Evolutionary conservation across 53 echinoderm and acorn worm genomes (phyloP).

Genomic region (Henricia sp.): DNA sequence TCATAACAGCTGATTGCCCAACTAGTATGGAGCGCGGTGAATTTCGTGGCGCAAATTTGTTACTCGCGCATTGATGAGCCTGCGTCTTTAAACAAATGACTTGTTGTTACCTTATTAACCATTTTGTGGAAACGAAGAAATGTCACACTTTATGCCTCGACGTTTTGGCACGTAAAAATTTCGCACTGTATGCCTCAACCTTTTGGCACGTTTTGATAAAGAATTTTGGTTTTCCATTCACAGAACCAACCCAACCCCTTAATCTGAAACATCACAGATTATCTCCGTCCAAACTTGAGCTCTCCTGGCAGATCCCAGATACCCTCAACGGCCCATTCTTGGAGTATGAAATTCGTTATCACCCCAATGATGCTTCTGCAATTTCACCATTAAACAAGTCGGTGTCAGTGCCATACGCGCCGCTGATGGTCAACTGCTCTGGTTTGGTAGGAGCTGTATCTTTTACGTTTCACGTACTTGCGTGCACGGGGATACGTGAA

Average conservation of each 20-base stretch:
- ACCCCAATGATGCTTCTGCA: not conserved
- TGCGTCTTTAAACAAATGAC: too few relatives aligned
- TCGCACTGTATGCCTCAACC: too few relatives aligned
- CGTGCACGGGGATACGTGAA: not conserved
- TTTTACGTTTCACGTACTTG: conserved; percentile 21
- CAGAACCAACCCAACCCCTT: conserved; percentile 22
- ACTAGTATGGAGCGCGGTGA: too few relatives aligned
- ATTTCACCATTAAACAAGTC: not conserved
- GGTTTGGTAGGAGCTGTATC: not conserved
- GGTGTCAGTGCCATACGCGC: not conserved
- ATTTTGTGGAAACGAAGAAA: too few relatives aligned
- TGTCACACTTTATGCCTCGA: too few relatives aligned
- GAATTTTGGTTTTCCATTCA: not conserved
- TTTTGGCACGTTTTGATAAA: too few relatives aligned
- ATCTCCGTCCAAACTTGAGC: not conserved
- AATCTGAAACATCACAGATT: not conserved
- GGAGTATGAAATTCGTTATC: not conserved
- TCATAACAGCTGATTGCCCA: too few relatives aligned
- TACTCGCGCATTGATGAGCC: too few relatives aligned
- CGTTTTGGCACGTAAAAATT: too few relatives aligned
- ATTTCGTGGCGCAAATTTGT: too few relatives aligned
- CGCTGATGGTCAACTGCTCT: conserved; percentile 23
- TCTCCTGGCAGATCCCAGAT: conserved; percentile 11
- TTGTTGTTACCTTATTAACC: too few relatives aligned
- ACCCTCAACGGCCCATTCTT: conserved; percentile 4